Evolutionary conservation across 2,888 invertebrate genomes (phyloP).

Genomic region (Hirtodrosophila trivittata): DNA sequence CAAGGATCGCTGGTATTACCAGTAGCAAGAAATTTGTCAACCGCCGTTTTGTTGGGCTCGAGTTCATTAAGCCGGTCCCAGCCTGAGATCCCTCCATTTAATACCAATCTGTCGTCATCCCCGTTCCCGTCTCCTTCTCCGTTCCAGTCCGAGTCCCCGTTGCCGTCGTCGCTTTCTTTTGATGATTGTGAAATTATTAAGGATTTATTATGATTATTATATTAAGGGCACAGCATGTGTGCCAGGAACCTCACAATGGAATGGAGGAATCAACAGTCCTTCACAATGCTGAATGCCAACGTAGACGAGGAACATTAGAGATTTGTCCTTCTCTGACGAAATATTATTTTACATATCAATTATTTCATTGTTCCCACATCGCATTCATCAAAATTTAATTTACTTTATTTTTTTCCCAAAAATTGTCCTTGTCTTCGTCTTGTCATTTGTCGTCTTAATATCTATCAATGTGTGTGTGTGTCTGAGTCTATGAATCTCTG

Average conservation of each 20-base stretch:
- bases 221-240: constrained; percentile 81
- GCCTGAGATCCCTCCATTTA: constrained; percentile 65
- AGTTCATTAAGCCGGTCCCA: constrained; percentile 74
- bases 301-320: constrained; percentile 57
- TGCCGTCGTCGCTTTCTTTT: constrained; percentile 74
- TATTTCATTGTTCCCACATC: constrained; percentile 76
- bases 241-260: constrained; percentile 15
- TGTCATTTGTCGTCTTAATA: constrained; percentile 38
- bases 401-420: constrained; percentile 23
- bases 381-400: constrained; percentile 13
- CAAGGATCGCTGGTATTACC: constrained; percentile 42
- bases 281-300: constrained; percentile 39
- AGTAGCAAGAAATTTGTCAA: constrained; percentile 70
- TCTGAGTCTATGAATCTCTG: background rate
- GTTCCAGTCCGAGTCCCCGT: background rate
- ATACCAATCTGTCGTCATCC: constrained; percentile 71
- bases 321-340: constrained; percentile 41
- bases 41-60: constrained; percentile 60
- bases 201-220: constrained; percentile 84
- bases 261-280: constrained; percentile 22
- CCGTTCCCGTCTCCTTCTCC: constrained; percentile 1
- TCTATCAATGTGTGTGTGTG: background rate
- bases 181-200: constrained; percentile 83
- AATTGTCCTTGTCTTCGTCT: constrained; percentile 26
- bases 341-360: constrained; percentile 84